Conservation (phyloP, 2,888 invertebrate species). For the Trichacis sp. region DNA sequence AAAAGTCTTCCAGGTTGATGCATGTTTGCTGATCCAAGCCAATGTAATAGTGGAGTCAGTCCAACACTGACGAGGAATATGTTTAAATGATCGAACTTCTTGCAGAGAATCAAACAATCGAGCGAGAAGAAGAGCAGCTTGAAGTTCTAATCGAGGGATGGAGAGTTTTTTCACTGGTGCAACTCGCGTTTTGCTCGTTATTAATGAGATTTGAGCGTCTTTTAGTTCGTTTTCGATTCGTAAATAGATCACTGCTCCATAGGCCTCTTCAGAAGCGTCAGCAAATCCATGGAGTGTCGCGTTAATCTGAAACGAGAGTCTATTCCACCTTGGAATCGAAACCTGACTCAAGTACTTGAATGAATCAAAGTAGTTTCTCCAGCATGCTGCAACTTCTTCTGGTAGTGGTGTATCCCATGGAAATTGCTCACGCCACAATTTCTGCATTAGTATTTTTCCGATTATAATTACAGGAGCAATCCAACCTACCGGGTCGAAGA, state of each 20-base stretch:
- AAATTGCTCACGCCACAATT: too few relatives aligned
- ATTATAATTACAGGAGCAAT: neutral
- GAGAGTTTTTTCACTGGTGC: slow-evolving; percentile 16
- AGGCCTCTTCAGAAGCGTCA: slow-evolving; percentile 12
- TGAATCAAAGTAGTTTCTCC: slow-evolving; percentile 7
- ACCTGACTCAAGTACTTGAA: neutral
- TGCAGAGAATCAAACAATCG: neutral
- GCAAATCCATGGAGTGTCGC: slow-evolving; percentile 12
- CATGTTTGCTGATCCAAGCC: slow-evolving; percentile 12
- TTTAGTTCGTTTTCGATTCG: neutral
- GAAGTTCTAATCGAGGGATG: slow-evolving; percentile 16
- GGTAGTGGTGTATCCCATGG: slow-evolving; percentile 28
- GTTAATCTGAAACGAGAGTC: neutral
- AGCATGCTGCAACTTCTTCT: neutral
- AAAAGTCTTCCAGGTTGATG: slow-evolving; percentile 15
- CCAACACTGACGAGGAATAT: slow-evolving; percentile 12
- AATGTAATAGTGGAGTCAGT: slow-evolving; percentile 20
- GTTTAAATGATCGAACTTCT: neutral
- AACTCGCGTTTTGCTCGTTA: slow-evolving; percentile 7
- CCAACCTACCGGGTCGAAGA: slow-evolving; percentile 8
- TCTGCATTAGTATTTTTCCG: slow-evolving; percentile 23
- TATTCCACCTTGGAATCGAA: slow-evolving; percentile 18
- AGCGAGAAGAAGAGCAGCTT: slow-evolving; percentile 7
- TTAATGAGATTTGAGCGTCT: neutral
- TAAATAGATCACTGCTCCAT: slow-evolving; percentile 12